Conservation (phyloP, 2,888 invertebrate genomes). For the Amphipyra tragopoginis region DNA sequence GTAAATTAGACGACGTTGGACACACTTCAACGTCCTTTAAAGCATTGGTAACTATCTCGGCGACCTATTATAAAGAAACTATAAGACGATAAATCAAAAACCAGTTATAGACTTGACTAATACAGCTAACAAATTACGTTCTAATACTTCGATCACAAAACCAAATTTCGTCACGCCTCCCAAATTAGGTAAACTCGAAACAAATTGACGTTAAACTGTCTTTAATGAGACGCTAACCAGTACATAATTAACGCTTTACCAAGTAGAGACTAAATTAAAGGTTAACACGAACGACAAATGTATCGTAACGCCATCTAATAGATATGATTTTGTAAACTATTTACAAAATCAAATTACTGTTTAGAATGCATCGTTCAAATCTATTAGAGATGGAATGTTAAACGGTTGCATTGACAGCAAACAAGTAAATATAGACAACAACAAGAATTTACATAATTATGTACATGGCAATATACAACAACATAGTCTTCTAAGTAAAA, state of each 20-base stretch:
- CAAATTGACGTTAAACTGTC: slow-evolving; percentile 38
- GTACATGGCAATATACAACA: slow-evolving; percentile 3
- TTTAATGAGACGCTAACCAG: slow-evolving; percentile 51
- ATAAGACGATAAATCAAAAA: background rate
- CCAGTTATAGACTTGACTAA: background rate
- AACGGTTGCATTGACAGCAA: slow-evolving; percentile 29
- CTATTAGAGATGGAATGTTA: slow-evolving; percentile 45
- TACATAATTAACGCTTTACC: slow-evolving; percentile 54
- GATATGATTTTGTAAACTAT: slow-evolving; percentile 38
- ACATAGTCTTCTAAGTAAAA: too few species aligned
- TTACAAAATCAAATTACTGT: slow-evolving; percentile 36
- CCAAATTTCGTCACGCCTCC: slow-evolving; percentile 18
- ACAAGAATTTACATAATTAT: slow-evolving; percentile 9
- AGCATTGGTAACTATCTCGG: too few species aligned
- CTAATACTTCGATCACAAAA: slow-evolving; percentile 26
- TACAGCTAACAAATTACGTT: slow-evolving; percentile 16
- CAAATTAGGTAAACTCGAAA: slow-evolving; percentile 31
- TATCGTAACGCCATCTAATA: slow-evolving; percentile 36
- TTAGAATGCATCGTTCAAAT: slow-evolving; percentile 28
- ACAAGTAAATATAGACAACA: slow-evolving; percentile 8
- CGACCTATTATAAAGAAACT: too few species aligned
- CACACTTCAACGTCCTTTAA: too few species aligned
- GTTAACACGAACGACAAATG: slow-evolving; percentile 50
- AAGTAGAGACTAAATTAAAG: slow-evolving; percentile 58
- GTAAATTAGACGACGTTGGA: too few species aligned